Evolutionary conservation across 2,113 vertebrate genomes (phyloP), one percentile per base, ranked within the genome.

Genomic region (Vulpes ferrilata): DNA sequence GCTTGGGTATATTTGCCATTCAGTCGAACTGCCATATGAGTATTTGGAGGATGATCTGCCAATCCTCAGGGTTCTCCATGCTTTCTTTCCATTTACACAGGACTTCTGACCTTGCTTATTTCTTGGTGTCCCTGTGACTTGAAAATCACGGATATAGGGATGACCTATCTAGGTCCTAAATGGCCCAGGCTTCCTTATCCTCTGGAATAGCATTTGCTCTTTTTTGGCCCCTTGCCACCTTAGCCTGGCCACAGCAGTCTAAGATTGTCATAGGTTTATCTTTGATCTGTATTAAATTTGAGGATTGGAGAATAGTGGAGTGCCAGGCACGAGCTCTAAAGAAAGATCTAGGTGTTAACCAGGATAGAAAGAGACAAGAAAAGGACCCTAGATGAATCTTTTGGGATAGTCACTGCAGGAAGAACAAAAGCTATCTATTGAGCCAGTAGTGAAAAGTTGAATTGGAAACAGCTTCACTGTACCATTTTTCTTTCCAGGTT

Each of bases 311-410:
- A 43, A 27, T 38, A 81, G 74, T 79, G 48, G 43, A 60, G 2
- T 82, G 35, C 76, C 96, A 86, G 76, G 85, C 76, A 69, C 53
- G 74, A 93, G 30, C 89, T 62, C 79, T 97, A 69, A 93, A 93
- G 84, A 89, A 93, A 93, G 57, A 88, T 96, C n/a, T 76, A 87
- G 51, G 35, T 71, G 32, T 93, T 95, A 88, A 74, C 80, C 32
- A 95, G 80, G 48, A 92, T 74, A 51, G 76, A 93, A 94, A 96
- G 69, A 81, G 67, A 76, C 59, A 84, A 80, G 80, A 87, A 97
- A 88, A 96, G 94, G 30, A 89, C 55, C 35, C 71, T 91, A 57
- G 73, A 60, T 19, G 22, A 73, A 48, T 69, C 71, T 6, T 81
- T 82, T 57, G 20, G 74, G 69, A 51, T 19, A 23, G 25, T 88